phyloP scores from a whole-genome alignment of 2,797 vertebrate genomes.

The Lemur catta region DNA sequence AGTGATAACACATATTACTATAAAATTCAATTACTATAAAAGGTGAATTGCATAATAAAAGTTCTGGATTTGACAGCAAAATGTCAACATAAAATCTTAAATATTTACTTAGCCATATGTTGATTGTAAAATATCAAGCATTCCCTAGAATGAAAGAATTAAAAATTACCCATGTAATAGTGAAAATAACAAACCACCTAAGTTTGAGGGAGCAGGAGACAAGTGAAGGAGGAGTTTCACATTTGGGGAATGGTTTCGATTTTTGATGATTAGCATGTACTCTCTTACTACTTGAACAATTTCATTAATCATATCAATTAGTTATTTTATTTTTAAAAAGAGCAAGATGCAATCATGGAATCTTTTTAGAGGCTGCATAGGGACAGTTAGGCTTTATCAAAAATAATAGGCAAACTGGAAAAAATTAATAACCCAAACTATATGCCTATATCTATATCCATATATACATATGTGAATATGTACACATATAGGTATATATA shows the following conservation, averaged over 20 bases:
- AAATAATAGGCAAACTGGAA: background rate
- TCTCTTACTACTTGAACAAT: background rate
- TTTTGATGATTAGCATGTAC: background rate
- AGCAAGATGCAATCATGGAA: background rate
- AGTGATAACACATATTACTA: background rate
- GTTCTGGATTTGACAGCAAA: slow-evolving; percentile 25
- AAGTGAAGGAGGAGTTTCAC: background rate
- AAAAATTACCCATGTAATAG: background rate
- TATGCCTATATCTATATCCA: too few species aligned
- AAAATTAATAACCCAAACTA: background rate
- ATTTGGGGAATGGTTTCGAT: background rate
- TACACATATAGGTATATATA: background rate
- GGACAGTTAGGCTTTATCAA: background rate
- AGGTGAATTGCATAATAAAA: slow-evolving; percentile 26
- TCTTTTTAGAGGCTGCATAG: background rate
- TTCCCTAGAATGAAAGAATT: slow-evolving; percentile 33
- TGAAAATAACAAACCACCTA: background rate
- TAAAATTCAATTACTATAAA: background rate
- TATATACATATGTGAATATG: background rate
- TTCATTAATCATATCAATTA: background rate
- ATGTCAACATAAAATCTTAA: slow-evolving; percentile 53
- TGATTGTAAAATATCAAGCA: background rate
- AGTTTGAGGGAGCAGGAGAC: background rate
- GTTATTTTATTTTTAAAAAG: slow-evolving; percentile 38
- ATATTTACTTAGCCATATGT: slow-evolving; percentile 46